Percentiles rank a stretch among this genome's conserved stretches.
Evolutionary conservation across 2,888 invertebrate species (phyloP).

Genomic region (Galeopsomyia nigrocyanea): DNA sequence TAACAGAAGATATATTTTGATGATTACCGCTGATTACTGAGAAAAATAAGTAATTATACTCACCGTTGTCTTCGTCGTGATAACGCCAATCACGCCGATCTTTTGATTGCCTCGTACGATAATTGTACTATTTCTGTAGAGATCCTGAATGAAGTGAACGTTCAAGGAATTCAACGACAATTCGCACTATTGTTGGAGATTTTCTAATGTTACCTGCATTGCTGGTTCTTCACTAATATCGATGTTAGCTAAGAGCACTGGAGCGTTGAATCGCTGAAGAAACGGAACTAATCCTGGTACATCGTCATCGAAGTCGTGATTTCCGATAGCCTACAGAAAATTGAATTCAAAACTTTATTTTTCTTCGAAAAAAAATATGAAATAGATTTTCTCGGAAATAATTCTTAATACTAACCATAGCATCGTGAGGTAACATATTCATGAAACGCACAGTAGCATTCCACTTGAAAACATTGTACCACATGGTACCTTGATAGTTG

Average conservation of each 20-base stretch:
- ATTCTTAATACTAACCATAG: slow-evolving; percentile 75
- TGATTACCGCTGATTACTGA: no score
- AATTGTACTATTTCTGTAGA: slow-evolving; percentile 76
- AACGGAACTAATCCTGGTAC: slow-evolving; percentile 81
- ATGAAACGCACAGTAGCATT: slow-evolving; percentile 81
- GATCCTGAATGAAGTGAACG: slow-evolving; percentile 70
- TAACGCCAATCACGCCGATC: slow-evolving; percentile 85
- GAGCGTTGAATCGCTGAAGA: slow-evolving; percentile 74
- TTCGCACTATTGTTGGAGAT: not conserved
- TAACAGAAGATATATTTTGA: not conserved
- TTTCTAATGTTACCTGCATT: slow-evolving; percentile 61
- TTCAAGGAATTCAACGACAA: no score
- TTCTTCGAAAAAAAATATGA: no score
- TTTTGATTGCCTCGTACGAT: slow-evolving; percentile 74
- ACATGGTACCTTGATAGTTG: slow-evolving; percentile 86
- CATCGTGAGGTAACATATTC: slow-evolving; percentile 82
- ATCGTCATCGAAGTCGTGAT: slow-evolving; percentile 88
- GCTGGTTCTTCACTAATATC: slow-evolving; percentile 78
- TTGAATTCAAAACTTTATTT: not conserved
- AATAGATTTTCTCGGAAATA: no score
- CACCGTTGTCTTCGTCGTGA: slow-evolving; percentile 77
- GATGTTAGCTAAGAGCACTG: slow-evolving; percentile 83
- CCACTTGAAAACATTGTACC: slow-evolving; percentile 84
- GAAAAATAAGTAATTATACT: slow-evolving; percentile 67
- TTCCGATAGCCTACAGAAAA: slow-evolving; percentile 82